These are phyloP conservation scores for Lordiphosa stackelbergi DNA, from an alignment of 1,140 invertebrate species.

Conservation along the genomic window DNA sequence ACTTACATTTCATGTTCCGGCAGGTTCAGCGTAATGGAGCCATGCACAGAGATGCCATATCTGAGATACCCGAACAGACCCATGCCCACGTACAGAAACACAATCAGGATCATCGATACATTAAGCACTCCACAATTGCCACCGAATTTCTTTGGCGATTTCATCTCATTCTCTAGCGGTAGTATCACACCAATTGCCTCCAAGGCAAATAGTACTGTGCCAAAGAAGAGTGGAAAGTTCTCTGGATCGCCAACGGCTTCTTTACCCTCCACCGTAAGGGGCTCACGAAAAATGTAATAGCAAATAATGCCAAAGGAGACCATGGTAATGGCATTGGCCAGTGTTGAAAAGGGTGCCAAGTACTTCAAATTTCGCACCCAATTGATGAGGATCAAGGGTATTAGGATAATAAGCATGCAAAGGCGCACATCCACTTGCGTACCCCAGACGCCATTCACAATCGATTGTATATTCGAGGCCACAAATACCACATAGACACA, in stretches of 20 bases:
- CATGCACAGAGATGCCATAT: constrained; percentile 81
- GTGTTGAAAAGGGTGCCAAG: constrained; percentile 84
- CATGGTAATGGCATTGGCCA: constrained; percentile 84
- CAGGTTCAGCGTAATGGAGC: constrained; percentile 84
- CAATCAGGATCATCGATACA: constrained; percentile 84
- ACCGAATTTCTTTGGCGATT: constrained; percentile 83
- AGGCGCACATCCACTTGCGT: constrained; percentile 78
- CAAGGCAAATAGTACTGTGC: constrained; percentile 86
- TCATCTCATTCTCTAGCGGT: constrained; percentile 90
- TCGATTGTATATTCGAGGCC: constrained; percentile 83
- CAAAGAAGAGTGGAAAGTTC: constrained; percentile 83
- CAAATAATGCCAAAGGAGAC: constrained; percentile 84
- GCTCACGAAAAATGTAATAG: constrained; percentile 82
- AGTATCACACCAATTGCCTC: constrained; percentile 89
- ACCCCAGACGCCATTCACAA: constrained; percentile 77
- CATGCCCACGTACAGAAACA: constrained; percentile 83
- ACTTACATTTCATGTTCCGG: constrained; percentile 79
- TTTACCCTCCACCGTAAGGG: constrained; percentile 78
- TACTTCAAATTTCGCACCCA: constrained; percentile 85
- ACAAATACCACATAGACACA: constrained; percentile 94
- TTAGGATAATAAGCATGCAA: constrained; percentile 83
- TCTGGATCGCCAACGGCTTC: constrained; percentile 78
- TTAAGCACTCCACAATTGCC: constrained; percentile 85
- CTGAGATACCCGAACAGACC: constrained; percentile 88
- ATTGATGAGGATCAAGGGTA: constrained; percentile 85